phyloP scores from a whole-genome alignment of 2,888 invertebrate genomes.

The Chrysomela aeneicollis region DNA sequence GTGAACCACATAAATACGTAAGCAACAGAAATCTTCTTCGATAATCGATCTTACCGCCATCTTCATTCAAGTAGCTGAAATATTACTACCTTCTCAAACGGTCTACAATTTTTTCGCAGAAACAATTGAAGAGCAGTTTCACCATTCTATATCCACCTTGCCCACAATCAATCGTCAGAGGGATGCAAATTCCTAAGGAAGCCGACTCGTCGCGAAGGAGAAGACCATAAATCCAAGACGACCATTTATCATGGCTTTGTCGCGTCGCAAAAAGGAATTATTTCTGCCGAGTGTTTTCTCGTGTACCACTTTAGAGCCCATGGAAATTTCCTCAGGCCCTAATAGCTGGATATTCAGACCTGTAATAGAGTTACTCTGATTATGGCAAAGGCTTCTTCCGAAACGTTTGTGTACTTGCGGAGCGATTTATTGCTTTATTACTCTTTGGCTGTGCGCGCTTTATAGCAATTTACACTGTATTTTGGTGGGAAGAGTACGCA shows the following conservation, averaged over 20 bases:
- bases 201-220: constrained; percentile 26
- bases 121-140: too few species aligned
- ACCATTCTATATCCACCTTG: too few species aligned
- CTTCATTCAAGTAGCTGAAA: too few species aligned
- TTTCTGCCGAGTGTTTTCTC: constrained; percentile 47
- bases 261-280: constrained; percentile 41
- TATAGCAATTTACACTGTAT: neutral
- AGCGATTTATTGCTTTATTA: constrained; percentile 2
- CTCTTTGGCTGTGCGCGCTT: neutral
- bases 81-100: too few species aligned
- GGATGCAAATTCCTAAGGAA: constrained; percentile 27
- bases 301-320: constrained; percentile 41
- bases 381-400: constrained; percentile 20
- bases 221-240: constrained; percentile 42
- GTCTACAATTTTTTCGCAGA: too few species aligned
- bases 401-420: constrained; percentile 10
- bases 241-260: constrained; percentile 47
- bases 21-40: too few species aligned
- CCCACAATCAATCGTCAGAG: too few species aligned
- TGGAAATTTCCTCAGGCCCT: constrained; percentile 34
- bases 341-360: constrained; percentile 35
- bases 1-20: too few species aligned
- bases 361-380: constrained; percentile 36
- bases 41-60: too few species aligned
- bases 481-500: neutral